phyloP scores from a whole-genome alignment of 2,113 vertebrate species.

The Sapajus apella region DNA sequence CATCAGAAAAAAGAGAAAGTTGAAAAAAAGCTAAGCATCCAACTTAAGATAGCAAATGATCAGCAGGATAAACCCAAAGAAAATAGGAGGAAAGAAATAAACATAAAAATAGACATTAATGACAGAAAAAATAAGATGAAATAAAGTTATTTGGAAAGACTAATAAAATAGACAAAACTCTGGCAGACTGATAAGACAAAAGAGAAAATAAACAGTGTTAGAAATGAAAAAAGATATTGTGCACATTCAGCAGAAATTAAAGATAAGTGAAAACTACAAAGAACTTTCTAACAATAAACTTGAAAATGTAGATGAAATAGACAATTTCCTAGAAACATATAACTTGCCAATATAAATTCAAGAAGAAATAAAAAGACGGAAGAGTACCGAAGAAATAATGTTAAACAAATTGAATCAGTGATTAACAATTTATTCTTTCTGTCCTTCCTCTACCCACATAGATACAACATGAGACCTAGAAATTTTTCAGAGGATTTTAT shows the following conservation, averaged over 20 bases:
- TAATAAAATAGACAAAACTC: constrained; percentile 39
- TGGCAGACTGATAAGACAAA: constrained; percentile 24
- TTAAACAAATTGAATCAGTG: not conserved
- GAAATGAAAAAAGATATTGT: constrained; percentile 3
- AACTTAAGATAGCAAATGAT: constrained; percentile 22
- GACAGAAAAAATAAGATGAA: constrained; percentile 45
- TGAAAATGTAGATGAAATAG: not conserved
- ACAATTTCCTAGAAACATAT: not conserved
- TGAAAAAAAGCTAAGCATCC: constrained; percentile 44
- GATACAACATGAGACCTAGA: not conserved
- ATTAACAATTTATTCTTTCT: not conserved
- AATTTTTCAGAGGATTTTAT: not conserved
- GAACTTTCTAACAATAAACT: not conserved
- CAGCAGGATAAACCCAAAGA: constrained; percentile 18
- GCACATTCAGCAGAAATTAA: constrained; percentile 20
- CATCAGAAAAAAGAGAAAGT: not conserved
- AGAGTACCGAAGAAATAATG: not conserved
- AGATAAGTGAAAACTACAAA: not conserved
- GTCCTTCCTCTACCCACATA: not conserved
- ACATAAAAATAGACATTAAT: constrained; percentile 43
- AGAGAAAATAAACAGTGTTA: constrained; percentile 10
- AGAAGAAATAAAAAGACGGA: not conserved
- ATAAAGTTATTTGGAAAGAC: constrained; percentile 8
- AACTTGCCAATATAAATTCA: not conserved
- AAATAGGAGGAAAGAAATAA: constrained; percentile 47